Evolutionary conservation across 2,113 vertebrate species (phyloP).

Genomic region (Rhodinocichla rosea): DNA sequence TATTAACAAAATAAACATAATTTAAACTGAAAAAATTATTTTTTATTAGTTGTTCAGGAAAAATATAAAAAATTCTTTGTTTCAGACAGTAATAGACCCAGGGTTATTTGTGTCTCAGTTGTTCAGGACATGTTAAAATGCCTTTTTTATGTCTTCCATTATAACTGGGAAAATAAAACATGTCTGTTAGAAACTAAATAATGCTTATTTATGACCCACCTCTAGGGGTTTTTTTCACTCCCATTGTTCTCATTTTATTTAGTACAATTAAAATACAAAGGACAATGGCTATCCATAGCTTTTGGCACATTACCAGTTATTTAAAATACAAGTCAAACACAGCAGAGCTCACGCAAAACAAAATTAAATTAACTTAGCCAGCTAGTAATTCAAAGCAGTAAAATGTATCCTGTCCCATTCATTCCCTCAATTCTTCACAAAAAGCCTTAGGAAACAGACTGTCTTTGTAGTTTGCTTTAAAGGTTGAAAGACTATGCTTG

Average conservation of each 20-base stretch:
- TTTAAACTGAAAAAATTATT: neutral
- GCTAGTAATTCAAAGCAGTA: slow-evolving; percentile 59
- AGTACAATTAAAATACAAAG: slow-evolving; percentile 47
- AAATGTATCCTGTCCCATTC: slow-evolving; percentile 20
- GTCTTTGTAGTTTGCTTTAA: slow-evolving; percentile 41
- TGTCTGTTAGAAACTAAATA: slow-evolving; percentile 20
- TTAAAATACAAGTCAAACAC: slow-evolving; percentile 19
- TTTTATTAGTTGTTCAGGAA: neutral
- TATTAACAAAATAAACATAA: neutral
- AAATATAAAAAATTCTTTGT: neutral
- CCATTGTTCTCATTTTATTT: slow-evolving; percentile 49
- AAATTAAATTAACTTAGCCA: slow-evolving; percentile 48
- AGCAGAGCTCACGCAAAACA: neutral
- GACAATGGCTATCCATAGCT: slow-evolving; percentile 32
- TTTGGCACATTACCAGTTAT: slow-evolving; percentile 7
- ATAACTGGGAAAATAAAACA: neutral
- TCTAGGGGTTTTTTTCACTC: neutral
- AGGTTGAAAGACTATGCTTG: neutral
- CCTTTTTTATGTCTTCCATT: neutral
- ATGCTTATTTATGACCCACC: slow-evolving; percentile 36
- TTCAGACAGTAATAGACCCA: neutral
- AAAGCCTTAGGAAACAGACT: slow-evolving; percentile 45
- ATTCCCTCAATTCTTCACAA: slow-evolving; percentile 11
- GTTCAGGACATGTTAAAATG: neutral
- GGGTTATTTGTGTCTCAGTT: neutral